A percentile compares a stretch with the other conserved stretches of the same genome.
These are phyloP conservation scores for Eumaeus atala DNA, from an alignment of 1,140 invertebrate species.

Conservation along the genomic window DNA sequence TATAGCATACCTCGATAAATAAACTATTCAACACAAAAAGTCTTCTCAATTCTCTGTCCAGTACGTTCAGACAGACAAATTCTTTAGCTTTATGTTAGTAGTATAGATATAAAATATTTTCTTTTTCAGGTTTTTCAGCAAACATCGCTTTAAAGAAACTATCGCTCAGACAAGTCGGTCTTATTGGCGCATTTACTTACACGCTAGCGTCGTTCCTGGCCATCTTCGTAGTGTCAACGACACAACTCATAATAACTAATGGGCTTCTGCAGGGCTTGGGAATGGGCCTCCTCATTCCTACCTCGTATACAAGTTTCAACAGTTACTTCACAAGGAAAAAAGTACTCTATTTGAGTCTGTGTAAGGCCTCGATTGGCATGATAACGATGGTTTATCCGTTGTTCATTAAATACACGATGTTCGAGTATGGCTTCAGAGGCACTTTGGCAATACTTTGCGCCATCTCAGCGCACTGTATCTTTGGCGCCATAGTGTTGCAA, in stretches of 20 bases:
- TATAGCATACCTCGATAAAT: no score
- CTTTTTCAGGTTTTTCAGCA: constrained; percentile 60
- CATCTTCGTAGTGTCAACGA: constrained; percentile 72
- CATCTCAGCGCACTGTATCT: constrained; percentile 77
- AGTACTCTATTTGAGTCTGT: constrained; percentile 76
- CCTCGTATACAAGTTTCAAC: constrained; percentile 64
- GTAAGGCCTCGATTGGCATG: constrained; percentile 76
- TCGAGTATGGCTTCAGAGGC: constrained; percentile 76
- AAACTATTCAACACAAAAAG: no score
- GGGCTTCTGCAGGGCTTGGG: constrained; percentile 63
- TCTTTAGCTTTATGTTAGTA: no score
- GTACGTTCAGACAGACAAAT: no score
- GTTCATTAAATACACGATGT: constrained; percentile 74
- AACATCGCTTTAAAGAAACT: constrained; percentile 73
- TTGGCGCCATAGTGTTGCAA: constrained; percentile 79
- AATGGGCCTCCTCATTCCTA: constrained; percentile 64
- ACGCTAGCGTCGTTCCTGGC: constrained; percentile 73
- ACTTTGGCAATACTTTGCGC: constrained; percentile 76
- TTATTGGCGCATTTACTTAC: constrained; percentile 74
- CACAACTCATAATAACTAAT: constrained; percentile 73
- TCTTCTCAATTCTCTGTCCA: no score
- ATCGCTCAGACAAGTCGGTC: constrained; percentile 73
- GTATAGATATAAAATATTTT: constrained; percentile 15
- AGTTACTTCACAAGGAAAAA: constrained; percentile 67
- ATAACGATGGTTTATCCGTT: constrained; percentile 76